Conservation (phyloP, 2,113 vertebrate species). For the Cnemophilus loriae region DNA sequence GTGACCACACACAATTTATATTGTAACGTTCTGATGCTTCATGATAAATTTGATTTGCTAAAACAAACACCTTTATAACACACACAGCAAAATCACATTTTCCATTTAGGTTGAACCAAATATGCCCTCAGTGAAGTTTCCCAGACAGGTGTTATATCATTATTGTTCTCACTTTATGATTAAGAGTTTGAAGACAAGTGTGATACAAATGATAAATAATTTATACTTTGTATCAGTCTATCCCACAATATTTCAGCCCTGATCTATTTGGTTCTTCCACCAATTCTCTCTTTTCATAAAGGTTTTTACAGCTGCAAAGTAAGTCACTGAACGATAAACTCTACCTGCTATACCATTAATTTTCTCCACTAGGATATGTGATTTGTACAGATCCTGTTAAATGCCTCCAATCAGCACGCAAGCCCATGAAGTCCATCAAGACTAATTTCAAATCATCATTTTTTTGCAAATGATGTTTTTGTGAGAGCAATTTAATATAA, state of each 20-base stretch:
- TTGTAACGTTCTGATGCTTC: background rate
- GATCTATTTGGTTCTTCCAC: background rate
- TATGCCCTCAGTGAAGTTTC: background rate
- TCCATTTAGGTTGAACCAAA: background rate
- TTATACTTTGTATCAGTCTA: background rate
- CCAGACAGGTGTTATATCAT: background rate
- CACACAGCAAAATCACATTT: background rate
- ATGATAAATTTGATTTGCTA: background rate
- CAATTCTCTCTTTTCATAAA: background rate
- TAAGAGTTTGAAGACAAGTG: background rate
- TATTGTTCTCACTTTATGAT: background rate
- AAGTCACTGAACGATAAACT: background rate
- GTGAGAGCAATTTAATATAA: background rate
- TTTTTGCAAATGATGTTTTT: background rate
- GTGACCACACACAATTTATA: background rate
- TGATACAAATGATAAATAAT: background rate
- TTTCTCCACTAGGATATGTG: background rate
- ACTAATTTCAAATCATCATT: background rate
- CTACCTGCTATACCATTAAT: background rate
- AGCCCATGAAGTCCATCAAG: background rate
- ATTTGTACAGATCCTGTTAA: background rate
- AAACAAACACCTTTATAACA: background rate
- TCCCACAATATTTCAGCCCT: background rate
- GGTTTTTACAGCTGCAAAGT: background rate
- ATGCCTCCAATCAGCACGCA: background rate